Percentiles rank a stretch among this genome's conserved stretches.
phyloP scores from a whole-genome alignment of 2,888 invertebrate genomes.

The Patella depressa region DNA sequence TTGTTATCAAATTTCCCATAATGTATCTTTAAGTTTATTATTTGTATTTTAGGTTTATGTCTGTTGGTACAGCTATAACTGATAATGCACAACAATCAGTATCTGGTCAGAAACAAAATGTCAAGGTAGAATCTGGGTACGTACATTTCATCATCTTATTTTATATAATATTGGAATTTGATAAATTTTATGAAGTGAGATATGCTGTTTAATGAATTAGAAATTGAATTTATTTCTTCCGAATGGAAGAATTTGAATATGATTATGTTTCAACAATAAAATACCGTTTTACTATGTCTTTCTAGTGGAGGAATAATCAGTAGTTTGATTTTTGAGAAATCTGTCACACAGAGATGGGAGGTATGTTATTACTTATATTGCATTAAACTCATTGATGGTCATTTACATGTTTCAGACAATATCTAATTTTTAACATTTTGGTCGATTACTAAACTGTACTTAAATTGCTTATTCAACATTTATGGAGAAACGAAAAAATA shows the following conservation, averaged over 20 bases:
- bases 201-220: no score
- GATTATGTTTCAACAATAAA: background rate
- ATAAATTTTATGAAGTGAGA: no score
- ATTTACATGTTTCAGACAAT: no score
- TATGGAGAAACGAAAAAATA: no score
- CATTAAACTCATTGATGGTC: background rate
- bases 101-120: slow-evolving; percentile 94
- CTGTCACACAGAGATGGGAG: slow-evolving; percentile 97
- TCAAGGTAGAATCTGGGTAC: slow-evolving; percentile 91
- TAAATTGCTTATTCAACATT: no score
- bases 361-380: slow-evolving; percentile 41
- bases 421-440: no score
- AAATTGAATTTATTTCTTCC: no score
- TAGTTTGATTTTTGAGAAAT: slow-evolving; percentile 95
- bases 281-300: slow-evolving; percentile 10
- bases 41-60: slow-evolving; percentile 79
- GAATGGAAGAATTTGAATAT: no score
- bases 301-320: slow-evolving; percentile 83
- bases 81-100: slow-evolving; percentile 97
- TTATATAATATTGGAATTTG: background rate
- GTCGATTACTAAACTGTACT: no score
- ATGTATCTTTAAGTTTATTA: no score
- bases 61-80: slow-evolving; percentile 91
- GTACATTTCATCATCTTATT: slow-evolving; percentile 18
- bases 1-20: no score